A percentile compares a stretch with the other conserved stretches of the same genome.
Evolutionary conservation across 2,888 invertebrate genomes (phyloP).

Genomic region (Mesorhabditis sp.): DNA sequence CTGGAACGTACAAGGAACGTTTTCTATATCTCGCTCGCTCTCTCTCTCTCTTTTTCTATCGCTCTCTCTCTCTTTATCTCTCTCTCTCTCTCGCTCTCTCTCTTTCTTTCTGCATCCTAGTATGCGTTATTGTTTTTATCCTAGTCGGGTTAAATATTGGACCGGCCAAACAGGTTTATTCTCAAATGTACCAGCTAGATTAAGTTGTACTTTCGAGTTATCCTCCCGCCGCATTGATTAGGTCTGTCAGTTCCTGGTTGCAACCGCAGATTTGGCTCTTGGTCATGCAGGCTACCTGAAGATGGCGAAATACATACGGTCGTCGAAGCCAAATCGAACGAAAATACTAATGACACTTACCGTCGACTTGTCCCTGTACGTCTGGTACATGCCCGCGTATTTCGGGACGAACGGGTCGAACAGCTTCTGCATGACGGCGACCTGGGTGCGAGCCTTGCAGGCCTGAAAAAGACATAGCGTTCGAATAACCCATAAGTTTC

Average conservation of each 20-base stretch:
- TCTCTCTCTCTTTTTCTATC: no score
- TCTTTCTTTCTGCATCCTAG: no score
- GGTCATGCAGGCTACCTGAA: not conserved
- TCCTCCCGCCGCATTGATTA: not conserved
- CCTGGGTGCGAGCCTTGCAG: not conserved
- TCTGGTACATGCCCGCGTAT: conserved; percentile 1
- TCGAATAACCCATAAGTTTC: not conserved
- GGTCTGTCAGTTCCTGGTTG: not conserved
- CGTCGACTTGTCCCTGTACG: conserved; percentile 1
- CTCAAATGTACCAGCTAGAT: no score
- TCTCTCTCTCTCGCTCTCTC: no score
- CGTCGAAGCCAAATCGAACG: no score
- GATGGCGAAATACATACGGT: not conserved
- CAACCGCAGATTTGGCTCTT: not conserved
- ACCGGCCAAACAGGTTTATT: no score
- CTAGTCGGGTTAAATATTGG: no score
- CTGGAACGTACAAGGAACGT: no score
- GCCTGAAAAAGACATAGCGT: not conserved
- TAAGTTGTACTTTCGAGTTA: no score
- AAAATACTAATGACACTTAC: not conserved
- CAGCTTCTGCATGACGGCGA: not conserved
- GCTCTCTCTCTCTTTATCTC: no score
- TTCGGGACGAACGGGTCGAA: not conserved
- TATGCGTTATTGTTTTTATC: no score
- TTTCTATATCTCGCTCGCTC: no score